phyloP scores from a whole-genome alignment of 2,113 vertebrate genomes.

The Lycaon pictus region DNA sequence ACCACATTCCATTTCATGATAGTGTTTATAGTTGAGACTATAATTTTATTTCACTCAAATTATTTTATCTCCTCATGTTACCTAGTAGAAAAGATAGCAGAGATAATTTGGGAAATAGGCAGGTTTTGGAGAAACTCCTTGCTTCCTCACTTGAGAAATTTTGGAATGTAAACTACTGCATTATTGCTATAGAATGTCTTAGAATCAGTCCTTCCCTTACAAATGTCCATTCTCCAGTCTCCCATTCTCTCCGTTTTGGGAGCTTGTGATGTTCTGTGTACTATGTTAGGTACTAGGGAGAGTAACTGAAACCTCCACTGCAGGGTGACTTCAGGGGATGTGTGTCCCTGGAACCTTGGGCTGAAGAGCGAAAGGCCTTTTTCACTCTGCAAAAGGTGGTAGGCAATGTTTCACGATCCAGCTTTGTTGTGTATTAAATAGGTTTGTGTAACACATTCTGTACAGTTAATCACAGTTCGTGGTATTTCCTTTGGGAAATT shows the following conservation, averaged over 20 bases:
- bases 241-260: not conserved
- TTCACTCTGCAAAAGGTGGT: not conserved
- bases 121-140: not conserved
- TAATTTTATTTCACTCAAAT: not conserved
- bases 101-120: not conserved
- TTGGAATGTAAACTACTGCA: not conserved
- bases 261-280: not conserved
- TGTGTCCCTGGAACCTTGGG: not conserved
- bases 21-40: not conserved
- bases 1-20: not conserved
- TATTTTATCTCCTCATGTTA: not conserved
- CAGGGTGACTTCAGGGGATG: not conserved
- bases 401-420: not conserved
- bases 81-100: not conserved
- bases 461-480: not conserved
- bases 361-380: not conserved
- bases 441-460: not conserved
- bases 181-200: not conserved
- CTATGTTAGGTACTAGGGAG: not conserved
- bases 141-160: not conserved
- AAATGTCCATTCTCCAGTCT: not conserved
- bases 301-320: not conserved
- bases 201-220: not conserved
- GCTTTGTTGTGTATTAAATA: not conserved
- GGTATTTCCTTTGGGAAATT: slow-evolving; percentile 30